phyloP scores from a whole-genome alignment of 2,888 invertebrate genomes.

The Platycheirus rosarum region DNA sequence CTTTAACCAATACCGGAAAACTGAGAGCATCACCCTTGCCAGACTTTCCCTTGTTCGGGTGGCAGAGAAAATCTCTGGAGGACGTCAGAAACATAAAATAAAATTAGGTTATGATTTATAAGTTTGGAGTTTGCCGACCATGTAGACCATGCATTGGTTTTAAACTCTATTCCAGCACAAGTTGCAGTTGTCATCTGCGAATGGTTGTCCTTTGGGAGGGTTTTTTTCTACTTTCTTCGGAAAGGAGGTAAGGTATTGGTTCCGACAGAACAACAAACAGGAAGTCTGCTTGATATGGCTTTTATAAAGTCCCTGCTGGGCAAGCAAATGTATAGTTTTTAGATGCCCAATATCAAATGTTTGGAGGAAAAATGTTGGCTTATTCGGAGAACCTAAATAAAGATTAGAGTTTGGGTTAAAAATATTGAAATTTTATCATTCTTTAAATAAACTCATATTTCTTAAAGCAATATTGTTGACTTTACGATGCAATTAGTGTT shows the following conservation, averaged over 20 bases:
- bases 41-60: too few species aligned
- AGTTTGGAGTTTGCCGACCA: constrained; percentile 57
- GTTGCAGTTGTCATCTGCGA: constrained; percentile 69
- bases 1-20: constrained; percentile 55
- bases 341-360: too few species aligned
- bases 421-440: too few species aligned
- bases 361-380: too few species aligned
- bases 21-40: constrained; percentile 28
- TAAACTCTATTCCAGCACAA: constrained; percentile 55
- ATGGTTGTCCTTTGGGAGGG: neutral
- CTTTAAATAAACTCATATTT: too few species aligned
- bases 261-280: neutral
- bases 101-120: constrained; percentile 77
- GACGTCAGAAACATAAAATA: constrained; percentile 76
- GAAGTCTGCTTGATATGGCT: too few species aligned
- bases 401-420: too few species aligned
- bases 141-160: constrained; percentile 65
- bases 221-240: neutral
- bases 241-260: neutral
- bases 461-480: too few species aligned
- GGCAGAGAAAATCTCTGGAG: constrained; percentile 75
- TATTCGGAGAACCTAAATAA: too few species aligned
- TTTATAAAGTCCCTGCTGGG: too few species aligned
- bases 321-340: too few species aligned
- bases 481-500: too few species aligned